Evolutionary conservation across 2,888 invertebrate genomes (phyloP), one percentile per base, ranked within the genome.

Genomic region (Drosophila kanekoi): DNA sequence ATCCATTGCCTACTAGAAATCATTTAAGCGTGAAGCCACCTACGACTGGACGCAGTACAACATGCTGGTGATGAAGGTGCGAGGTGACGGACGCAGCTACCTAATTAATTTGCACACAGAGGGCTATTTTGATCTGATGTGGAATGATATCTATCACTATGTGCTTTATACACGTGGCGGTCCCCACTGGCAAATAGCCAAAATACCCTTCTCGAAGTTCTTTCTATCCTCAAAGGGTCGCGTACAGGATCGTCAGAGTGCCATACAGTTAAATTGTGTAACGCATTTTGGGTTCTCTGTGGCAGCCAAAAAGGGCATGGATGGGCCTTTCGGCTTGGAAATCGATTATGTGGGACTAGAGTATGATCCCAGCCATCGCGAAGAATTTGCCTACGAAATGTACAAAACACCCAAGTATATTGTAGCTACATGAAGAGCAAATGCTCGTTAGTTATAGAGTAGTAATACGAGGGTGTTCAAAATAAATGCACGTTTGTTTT

Each of bases 201-300:
- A 95, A 96, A 97, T 99, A 88, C 98, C 98, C 1, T 98, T 98
- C 93, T 98, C 98, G 10, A 98, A 98, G 92, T 98, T 99, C 90
- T 95, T 96, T 76, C 92, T 97, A 37, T 94, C 95, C 3, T 95
- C 95, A 3, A 97, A 97, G 93, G 98, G 98, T 3, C 93, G 96
- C 20, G 91, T 98, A 35, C 98, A 98, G 93, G 98, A 98, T 91
- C 94, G 93, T 58, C 98, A 98, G 91, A 91, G 80, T 20, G 92
- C 94, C 3, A 92, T 98, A 45, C 93, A 93, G 0, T 88, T 95
- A 33, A 91, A 95, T 76, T 93, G 91, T 80, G 93, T 98, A 0
- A 94, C 95, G 0, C 95, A 94, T 88, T 94, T 99, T 85, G 97
- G 98, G 3, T 96, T 99, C 73, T 95, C 97, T 0, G 94, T 96